Conservation (phyloP, 2,797 vertebrate genomes). For the Capromys pilorides region DNA sequence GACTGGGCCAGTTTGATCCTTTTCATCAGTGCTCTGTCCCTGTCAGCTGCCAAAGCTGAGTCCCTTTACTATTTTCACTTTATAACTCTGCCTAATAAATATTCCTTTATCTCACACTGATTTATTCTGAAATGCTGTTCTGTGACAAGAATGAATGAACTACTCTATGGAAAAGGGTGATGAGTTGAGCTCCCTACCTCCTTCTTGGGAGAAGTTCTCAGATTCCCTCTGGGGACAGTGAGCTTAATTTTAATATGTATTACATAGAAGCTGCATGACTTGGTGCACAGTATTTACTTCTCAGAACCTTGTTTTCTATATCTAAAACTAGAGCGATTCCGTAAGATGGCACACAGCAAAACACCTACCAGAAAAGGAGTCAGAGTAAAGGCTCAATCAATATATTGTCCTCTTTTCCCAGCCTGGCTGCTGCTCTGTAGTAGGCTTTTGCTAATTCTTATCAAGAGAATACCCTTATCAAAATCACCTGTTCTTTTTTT, state of each 20-base stretch:
- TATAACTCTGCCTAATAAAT: not conserved
- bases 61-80: not conserved
- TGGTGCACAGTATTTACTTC: not conserved
- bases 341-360: not conserved
- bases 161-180: not conserved
- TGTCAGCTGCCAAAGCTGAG: not conserved
- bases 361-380: slow-evolving; percentile 39
- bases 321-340: slow-evolving; percentile 6
- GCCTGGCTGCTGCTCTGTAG: not conserved
- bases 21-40: not conserved
- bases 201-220: not conserved
- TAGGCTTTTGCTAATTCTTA: slow-evolving; percentile 56
- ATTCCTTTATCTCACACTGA: not conserved
- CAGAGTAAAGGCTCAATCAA: slow-evolving; percentile 30
- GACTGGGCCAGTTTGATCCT: not conserved
- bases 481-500: slow-evolving; percentile 25
- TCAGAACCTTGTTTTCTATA: not conserved
- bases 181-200: not conserved
- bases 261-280: not conserved
- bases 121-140: not conserved
- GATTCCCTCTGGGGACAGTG: not conserved
- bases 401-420: not conserved
- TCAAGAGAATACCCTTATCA: slow-evolving; percentile 56
- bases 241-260: not conserved
- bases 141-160: not conserved